These are phyloP conservation scores for Drosophila setifemur DNA, from an alignment of 1,140 invertebrate species.

Conservation along the genomic window DNA sequence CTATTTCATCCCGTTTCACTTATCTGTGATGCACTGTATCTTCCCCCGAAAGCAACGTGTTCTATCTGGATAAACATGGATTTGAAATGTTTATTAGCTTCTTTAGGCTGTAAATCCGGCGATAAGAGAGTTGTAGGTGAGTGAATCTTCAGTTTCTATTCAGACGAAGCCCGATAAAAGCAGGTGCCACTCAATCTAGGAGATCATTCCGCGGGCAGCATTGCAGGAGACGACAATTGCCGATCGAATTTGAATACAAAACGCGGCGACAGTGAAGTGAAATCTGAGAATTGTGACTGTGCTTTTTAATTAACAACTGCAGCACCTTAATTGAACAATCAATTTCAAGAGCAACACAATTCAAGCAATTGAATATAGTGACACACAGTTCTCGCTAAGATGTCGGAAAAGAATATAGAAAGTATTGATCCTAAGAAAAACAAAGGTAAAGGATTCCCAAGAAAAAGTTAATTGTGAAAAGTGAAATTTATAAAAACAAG, in stretches of 20 bases:
- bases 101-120: constrained; percentile 24
- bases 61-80: constrained; percentile 15
- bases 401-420: constrained; percentile 35
- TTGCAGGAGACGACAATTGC: constrained; percentile 18
- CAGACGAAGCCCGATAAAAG: constrained; percentile 29
- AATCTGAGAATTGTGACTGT: constrained; percentile 1
- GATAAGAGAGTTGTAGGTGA: constrained; percentile 30
- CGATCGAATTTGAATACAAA: constrained; percentile 4
- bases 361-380: not conserved
- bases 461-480: not conserved
- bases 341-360: constrained; percentile 31
- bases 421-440: constrained; percentile 28
- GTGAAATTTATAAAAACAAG: not conserved
- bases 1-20: not conserved
- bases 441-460: constrained; percentile 37
- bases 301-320: constrained; percentile 21
- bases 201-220: constrained; percentile 31
- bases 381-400: not conserved
- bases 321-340: constrained; percentile 40
- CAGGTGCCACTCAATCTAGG: not conserved
- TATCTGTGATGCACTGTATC: constrained; percentile 16
- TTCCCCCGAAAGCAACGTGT: not conserved
- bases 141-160: constrained; percentile 29
- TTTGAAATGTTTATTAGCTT: constrained; percentile 35
- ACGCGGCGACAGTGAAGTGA: constrained; percentile 8